Conservation (phyloP, 2,797 vertebrate species). For the Distichodus sexfasciatus region DNA sequence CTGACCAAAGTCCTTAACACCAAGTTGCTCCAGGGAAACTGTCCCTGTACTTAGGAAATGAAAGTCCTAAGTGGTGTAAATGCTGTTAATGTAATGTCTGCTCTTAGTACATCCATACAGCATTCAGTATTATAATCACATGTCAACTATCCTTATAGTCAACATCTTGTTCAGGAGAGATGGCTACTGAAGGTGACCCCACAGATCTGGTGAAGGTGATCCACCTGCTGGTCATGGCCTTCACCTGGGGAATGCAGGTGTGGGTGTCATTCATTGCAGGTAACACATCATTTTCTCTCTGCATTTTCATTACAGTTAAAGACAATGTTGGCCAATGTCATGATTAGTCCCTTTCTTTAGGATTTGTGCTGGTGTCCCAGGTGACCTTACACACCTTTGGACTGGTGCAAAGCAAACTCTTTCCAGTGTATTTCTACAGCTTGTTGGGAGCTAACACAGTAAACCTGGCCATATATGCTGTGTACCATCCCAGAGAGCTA, state of each 20-base stretch:
- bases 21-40: too few species aligned
- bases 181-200: slow-evolving; percentile 76
- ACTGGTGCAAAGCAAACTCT: slow-evolving; percentile 85
- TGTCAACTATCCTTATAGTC: too few species aligned
- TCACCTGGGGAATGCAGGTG: slow-evolving; percentile 86
- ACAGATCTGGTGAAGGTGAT: slow-evolving; percentile 74
- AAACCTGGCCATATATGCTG: slow-evolving; percentile 75
- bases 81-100: too few species aligned
- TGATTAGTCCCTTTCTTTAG: slow-evolving; percentile 56
- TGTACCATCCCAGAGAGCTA: slow-evolving; percentile 76
- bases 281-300: slow-evolving; percentile 40
- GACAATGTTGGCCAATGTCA: background rate
- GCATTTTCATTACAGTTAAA: background rate
- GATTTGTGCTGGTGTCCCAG: slow-evolving; percentile 74
- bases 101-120: too few species aligned
- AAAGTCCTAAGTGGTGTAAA: too few species aligned
- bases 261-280: slow-evolving; percentile 90
- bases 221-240: slow-evolving; percentile 81
- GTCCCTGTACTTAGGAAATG: too few species aligned
- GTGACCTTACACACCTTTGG: slow-evolving; percentile 83
- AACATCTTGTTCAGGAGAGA: too few species aligned
- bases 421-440: slow-evolving; percentile 82
- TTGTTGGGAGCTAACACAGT: slow-evolving; percentile 72
- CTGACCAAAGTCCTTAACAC: too few species aligned
- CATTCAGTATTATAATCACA: too few species aligned